Evolutionary conservation across 2,888 invertebrate species (phyloP), one percentile per base, ranked within the genome.

Genomic region (Protophormia terraenovae): DNA sequence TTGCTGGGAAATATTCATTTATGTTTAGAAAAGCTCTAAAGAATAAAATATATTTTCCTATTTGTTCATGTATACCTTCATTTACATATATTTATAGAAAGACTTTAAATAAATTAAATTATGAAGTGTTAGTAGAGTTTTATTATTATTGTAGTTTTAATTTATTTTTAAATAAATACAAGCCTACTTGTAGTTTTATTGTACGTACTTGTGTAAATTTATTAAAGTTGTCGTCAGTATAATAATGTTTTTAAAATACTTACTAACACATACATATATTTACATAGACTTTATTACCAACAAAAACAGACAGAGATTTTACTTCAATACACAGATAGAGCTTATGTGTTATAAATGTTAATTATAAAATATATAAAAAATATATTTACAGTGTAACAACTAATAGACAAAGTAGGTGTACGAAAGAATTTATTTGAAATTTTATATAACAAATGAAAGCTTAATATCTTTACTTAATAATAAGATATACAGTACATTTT

Each of bases 351-450:
- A 32, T 53, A 64, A 64, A 50, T 72, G 71, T 79, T 72, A 64
- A 79, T 79, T 72, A 64, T 50, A 79, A 79, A 79, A 71, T 62
- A 71, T 32, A 71, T 50, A 78, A 64, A 45, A 45, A 8, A 64
- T 27, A 10, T 5, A 38, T 38, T 22, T 62, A 45, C 41, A 64
- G 45, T 5, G 29, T 45, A 29, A 29, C 8, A 27, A 41, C 5
- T 16, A 27, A 24, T 41, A n/a, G n/a, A n/a, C n/a, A 64, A 24
- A 64, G 22, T 8, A 35, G 2, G n/a, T 7, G 19, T n/a, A 35
- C 7, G 24, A 22, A 22, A 19, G 12, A 35, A 38, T 32, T 22
- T 22, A n/a, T n/a, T n/a, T n/a, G n/a, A n/a, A n/a, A n/a, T n/a
- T n/a, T n/a, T n/a, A n/a, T n/a, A n/a, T n/a, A n/a, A n/a, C n/a